Percentiles rank a stretch among this genome's conserved stretches.
Conservation (phyloP, 1,140 invertebrate species). For the Plodia interpunctella region DNA sequence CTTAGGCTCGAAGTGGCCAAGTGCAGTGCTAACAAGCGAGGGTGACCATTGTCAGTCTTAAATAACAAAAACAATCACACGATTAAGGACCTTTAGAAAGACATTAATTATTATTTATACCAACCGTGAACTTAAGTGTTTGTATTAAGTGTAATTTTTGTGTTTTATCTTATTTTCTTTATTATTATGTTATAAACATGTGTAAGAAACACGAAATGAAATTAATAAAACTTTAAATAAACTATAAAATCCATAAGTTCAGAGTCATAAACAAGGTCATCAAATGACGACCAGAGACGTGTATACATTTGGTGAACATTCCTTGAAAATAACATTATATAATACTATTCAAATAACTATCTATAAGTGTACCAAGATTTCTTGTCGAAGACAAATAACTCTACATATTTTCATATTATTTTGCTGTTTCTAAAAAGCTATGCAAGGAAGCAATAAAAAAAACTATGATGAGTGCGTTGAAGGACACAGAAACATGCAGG, state of each 20-base stretch:
- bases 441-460: constrained; percentile 51
- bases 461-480: constrained; percentile 69
- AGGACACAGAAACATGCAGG: constrained; percentile 67
- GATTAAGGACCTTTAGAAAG: constrained; percentile 62
- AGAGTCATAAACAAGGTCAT: constrained; percentile 28
- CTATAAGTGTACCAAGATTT: constrained; percentile 70
- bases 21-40: constrained; percentile 32
- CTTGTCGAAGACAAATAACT: constrained; percentile 29
- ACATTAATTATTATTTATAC: constrained; percentile 62
- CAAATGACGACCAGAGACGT: constrained; percentile 32
- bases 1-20: constrained; percentile 25
- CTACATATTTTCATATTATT: constrained; percentile 42
- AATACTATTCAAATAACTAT: constrained; percentile 51
- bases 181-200: too few species aligned
- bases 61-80: constrained; percentile 63
- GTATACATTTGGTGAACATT: constrained; percentile 47
- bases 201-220: too few species aligned
- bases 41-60: constrained; percentile 55
- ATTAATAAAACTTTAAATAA: too few species aligned
- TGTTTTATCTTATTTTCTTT: too few species aligned
- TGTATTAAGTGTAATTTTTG: too few species aligned
- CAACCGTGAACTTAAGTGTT: constrained; percentile 30
- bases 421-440: constrained; percentile 51
- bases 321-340: constrained; percentile 45
- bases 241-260: constrained; percentile 21